phyloP scores from a whole-genome alignment of 2,797 vertebrate genomes.

The Thaleichthys pacificus region DNA sequence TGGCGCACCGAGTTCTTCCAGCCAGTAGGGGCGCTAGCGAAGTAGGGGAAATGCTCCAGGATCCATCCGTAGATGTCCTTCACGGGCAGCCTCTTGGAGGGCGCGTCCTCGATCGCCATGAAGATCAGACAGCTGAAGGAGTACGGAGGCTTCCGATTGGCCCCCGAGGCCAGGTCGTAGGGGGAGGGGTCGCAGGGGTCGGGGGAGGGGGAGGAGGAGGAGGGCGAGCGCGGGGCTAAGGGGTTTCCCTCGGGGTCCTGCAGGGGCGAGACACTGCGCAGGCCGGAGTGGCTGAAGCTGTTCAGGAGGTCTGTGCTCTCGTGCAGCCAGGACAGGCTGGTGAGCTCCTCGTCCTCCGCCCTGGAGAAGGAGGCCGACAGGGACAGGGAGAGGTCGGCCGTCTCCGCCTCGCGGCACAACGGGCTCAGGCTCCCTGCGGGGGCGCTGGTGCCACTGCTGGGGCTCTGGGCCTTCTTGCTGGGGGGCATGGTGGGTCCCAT shows the following conservation, averaged over 20 bases:
- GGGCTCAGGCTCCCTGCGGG: slow-evolving; percentile 86
- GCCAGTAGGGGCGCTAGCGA: slow-evolving; percentile 94
- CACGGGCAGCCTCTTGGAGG: slow-evolving; percentile 95
- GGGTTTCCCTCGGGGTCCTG: slow-evolving; percentile 86
- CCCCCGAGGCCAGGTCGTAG: slow-evolving; percentile 85
- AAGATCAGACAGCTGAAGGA: slow-evolving; percentile 99
- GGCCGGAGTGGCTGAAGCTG: slow-evolving; percentile 90
- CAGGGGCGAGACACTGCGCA: slow-evolving; percentile 86
- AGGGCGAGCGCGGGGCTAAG: slow-evolving; percentile 82
- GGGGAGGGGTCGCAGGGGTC: slow-evolving; percentile 78
- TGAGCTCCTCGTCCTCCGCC: slow-evolving; percentile 94
- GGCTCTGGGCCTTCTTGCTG: slow-evolving; percentile 97
- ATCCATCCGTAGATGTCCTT: slow-evolving; percentile 99
- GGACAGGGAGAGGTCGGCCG: slow-evolving; percentile 84
- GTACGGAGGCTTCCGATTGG: slow-evolving; percentile 96
- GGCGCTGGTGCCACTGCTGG: slow-evolving; percentile 88
- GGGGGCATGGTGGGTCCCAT: slow-evolving; percentile 99
- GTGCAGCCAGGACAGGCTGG: slow-evolving; percentile 98
- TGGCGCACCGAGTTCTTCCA: slow-evolving; percentile 99
- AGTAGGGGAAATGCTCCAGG: slow-evolving; percentile 97
- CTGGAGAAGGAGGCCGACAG: slow-evolving; percentile 85
- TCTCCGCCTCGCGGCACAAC: slow-evolving; percentile 82
- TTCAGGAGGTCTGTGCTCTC: slow-evolving; percentile 97
- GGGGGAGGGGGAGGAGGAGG: slow-evolving; percentile 84
- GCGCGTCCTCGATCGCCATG: slow-evolving; percentile 98